phyloP scores from a whole-genome alignment of 2,888 invertebrate species.

The Griposia aprilina region DNA sequence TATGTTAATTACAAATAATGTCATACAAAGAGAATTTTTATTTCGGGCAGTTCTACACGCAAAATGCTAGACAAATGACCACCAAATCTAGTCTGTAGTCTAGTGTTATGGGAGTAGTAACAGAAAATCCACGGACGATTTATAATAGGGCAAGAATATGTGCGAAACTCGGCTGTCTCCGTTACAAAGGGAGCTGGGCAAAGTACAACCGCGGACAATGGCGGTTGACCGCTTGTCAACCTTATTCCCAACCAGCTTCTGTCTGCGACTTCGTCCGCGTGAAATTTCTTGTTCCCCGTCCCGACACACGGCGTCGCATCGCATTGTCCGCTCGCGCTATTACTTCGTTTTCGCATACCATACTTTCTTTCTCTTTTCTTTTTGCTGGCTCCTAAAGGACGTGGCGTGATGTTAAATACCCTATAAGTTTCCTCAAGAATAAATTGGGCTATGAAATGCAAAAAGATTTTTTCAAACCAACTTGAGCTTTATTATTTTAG shows the following conservation, averaged over 20 bases:
- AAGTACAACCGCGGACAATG: no score
- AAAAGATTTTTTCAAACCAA: neutral
- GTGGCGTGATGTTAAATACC: neutral
- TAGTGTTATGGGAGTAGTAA: slow-evolving; percentile 9
- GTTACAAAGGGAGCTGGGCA: neutral
- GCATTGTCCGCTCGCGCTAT: neutral
- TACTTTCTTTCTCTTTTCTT: neutral
- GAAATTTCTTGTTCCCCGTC: no score
- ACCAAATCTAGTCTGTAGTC: neutral
- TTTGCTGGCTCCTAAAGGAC: neutral
- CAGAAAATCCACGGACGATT: neutral
- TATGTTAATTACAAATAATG: neutral
- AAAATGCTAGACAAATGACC: neutral
- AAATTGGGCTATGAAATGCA: neutral
- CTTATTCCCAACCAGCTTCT: neutral
- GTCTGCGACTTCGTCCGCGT: neutral
- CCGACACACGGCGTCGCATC: no score
- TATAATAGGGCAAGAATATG: neutral
- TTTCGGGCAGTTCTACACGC: neutral
- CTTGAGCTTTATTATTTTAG: neutral
- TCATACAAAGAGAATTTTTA: neutral
- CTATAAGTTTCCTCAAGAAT: neutral
- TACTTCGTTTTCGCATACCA: no score
- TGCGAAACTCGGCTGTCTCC: neutral
- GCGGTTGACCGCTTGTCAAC: neutral